Conservation (phyloP, 2,113 vertebrate genomes). For the Lathamus discolor region DNA sequence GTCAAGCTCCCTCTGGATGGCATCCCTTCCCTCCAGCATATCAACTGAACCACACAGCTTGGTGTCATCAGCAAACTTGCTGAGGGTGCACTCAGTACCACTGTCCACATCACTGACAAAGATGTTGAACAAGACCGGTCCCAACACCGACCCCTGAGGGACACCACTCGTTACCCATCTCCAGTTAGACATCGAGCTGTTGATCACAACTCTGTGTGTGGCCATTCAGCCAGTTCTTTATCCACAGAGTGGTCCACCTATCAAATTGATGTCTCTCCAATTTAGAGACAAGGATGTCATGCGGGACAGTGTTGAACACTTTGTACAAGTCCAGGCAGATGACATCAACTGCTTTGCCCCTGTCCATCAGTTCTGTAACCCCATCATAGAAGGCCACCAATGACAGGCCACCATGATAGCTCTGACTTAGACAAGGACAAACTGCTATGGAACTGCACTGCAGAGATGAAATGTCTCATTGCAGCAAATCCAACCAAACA, state of each 20-base stretch:
- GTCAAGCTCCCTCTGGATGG: not conserved
- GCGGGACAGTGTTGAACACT: not conserved
- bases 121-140: too few species aligned
- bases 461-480: not conserved
- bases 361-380: not conserved
- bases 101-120: not conserved
- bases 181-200: not conserved
- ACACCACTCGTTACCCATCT: too few species aligned
- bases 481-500: constrained; percentile 4
- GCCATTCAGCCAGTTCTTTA: not conserved
- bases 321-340: not conserved
- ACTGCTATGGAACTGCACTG: not conserved
- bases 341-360: not conserved
- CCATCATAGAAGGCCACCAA: not conserved
- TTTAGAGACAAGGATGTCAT: not conserved
- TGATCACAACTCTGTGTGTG: not conserved
- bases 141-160: too few species aligned
- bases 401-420: not conserved
- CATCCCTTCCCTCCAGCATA: not conserved
- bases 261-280: not conserved
- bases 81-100: not conserved
- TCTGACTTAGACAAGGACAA: not conserved
- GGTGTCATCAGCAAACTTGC: not conserved
- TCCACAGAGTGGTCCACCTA: not conserved
- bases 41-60: not conserved